Evolutionary conservation across 2,797 vertebrate species (phyloP).

Genomic region (Pantherophis alleghaniensis): DNA sequence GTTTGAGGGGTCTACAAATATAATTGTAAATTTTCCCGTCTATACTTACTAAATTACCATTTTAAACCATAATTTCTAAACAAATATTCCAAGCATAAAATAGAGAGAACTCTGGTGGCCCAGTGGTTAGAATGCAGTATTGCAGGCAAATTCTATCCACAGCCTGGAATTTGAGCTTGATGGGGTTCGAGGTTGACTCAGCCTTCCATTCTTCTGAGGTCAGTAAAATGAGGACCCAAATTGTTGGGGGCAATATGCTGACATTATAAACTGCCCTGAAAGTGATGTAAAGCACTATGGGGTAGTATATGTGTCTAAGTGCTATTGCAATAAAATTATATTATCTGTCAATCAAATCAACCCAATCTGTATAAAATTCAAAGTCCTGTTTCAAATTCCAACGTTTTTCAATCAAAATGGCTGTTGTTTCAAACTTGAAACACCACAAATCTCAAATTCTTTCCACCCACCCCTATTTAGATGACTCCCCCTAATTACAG

Average conservation of each 20-base stretch:
- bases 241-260: neutral
- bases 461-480: neutral
- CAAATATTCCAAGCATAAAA: neutral
- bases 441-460: neutral
- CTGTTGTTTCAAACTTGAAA: neutral
- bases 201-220: neutral
- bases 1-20: neutral
- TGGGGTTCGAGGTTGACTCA: neutral
- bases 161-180: neutral
- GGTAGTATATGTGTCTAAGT: neutral
- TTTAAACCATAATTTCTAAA: neutral
- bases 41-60: neutral
- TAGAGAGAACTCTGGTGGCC: neutral
- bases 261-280: neutral
- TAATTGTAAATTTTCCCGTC: neutral
- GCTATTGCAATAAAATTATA: neutral
- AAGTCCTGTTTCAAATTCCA: neutral
- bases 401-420: neutral
- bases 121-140: neutral
- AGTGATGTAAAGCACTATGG: neutral
- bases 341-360: neutral
- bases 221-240: neutral
- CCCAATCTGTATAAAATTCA: neutral
- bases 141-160: neutral
- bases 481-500: neutral